phyloP scores from a whole-genome alignment of 2,888 invertebrate genomes.

The Branchellion lobata region DNA sequence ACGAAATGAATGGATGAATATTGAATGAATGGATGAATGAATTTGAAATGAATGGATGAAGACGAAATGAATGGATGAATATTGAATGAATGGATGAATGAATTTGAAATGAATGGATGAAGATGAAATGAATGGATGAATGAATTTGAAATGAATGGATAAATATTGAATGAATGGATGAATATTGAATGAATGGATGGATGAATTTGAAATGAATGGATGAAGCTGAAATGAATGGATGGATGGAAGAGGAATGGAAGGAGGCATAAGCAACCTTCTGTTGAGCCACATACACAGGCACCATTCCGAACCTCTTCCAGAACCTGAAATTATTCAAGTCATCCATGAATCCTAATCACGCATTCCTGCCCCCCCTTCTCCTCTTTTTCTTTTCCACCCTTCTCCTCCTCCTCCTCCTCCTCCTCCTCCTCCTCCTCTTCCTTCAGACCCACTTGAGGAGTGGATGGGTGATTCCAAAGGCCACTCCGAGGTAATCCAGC shows the following conservation, averaged over 20 bases:
- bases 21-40: too few species aligned
- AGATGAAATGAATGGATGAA: too few species aligned
- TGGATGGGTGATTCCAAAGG: constrained; percentile 83
- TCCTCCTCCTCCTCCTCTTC: background rate
- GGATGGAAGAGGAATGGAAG: background rate
- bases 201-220: background rate
- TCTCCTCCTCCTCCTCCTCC: background rate
- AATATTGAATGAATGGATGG: background rate
- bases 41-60: too few species aligned
- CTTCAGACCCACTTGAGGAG: constrained; percentile 72
- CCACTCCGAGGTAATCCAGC: constrained; percentile 90
- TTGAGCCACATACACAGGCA: constrained; percentile 89
- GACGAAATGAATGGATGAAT: too few species aligned
- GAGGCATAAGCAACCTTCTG: constrained; percentile 65
- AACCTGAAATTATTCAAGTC: constrained; percentile 65
- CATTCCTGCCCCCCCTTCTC: background rate
- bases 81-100: too few species aligned
- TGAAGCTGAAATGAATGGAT: background rate
- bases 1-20: too few species aligned
- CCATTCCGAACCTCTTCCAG: constrained; percentile 79
- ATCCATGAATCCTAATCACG: background rate
- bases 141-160: too few species aligned
- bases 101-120: too few species aligned
- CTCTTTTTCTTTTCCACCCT: background rate
- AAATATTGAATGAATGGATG: background rate